These are phyloP conservation scores for Heteractis magnifica DNA, from an alignment of 92 coral and sea anemone species.

Conservation along the genomic window DNA sequence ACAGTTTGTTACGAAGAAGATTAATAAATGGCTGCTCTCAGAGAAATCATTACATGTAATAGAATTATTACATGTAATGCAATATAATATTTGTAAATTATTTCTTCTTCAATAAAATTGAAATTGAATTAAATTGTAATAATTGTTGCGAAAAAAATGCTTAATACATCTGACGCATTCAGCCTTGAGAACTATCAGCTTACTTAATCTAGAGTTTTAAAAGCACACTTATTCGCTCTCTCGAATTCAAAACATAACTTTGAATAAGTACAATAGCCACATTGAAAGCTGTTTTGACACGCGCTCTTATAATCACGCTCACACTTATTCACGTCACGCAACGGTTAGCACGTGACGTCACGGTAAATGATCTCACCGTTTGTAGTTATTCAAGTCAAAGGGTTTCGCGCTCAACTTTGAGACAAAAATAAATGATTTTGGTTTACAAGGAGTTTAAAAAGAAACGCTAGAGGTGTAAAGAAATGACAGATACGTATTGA, in stretches of 20 bases:
- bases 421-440: background rate
- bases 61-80: too few relatives aligned
- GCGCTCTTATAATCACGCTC: conserved; percentile 14
- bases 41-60: too few relatives aligned
- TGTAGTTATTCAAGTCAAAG: background rate
- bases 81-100: too few relatives aligned
- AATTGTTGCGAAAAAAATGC: background rate
- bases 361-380: conserved; percentile 29
- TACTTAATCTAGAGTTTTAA: conserved; percentile 11
- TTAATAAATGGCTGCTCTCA: too few relatives aligned
- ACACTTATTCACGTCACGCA: conserved; percentile 32
- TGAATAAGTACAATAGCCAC: background rate
- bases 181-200: background rate
- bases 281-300: conserved; percentile 22
- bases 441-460: background rate
- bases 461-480: background rate
- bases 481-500: background rate
- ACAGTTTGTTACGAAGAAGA: too few relatives aligned
- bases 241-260: conserved; percentile 4
- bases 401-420: conserved; percentile 20
- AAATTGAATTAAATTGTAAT: background rate
- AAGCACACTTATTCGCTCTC: conserved; percentile 6
- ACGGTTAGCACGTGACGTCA: conserved; percentile 32
- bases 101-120: too few relatives aligned
- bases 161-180: background rate